These are phyloP conservation scores for Caerostris darwini DNA, from an alignment of 1,140 invertebrate genomes.

Conservation along the genomic window DNA sequence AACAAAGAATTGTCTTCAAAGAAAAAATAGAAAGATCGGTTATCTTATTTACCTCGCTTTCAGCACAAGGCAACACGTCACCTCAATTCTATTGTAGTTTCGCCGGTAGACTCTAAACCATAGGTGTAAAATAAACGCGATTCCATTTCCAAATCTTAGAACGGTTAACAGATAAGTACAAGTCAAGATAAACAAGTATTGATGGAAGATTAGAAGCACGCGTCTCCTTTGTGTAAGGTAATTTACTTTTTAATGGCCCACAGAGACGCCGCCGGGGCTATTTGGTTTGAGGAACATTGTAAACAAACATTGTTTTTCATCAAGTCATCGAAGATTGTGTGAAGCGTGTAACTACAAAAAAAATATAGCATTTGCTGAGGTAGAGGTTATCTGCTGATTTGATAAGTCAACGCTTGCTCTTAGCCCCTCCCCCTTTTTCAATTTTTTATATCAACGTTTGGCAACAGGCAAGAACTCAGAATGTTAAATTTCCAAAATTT, in stretches of 20 bases:
- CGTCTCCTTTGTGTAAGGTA: constrained; percentile 6
- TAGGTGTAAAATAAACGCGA: constrained; percentile 35
- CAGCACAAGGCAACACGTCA: constrained; percentile 27
- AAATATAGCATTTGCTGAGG: neutral
- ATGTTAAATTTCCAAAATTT: too few species aligned
- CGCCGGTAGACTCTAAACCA: constrained; percentile 54
- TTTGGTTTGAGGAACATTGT: neutral
- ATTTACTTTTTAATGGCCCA: neutral
- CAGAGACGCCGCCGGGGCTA: neutral
- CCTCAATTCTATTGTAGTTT: constrained; percentile 44
- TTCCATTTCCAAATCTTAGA: constrained; percentile 54
- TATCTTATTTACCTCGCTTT: constrained; percentile 61
- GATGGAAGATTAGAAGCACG: constrained; percentile 2
- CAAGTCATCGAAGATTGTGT: neutral
- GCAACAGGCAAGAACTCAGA: too few species aligned
- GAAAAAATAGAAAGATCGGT: constrained; percentile 51
- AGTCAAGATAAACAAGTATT: constrained; percentile 38
- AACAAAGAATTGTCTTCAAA: constrained; percentile 62
- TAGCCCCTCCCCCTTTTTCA: neutral
- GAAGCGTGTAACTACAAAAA: neutral
- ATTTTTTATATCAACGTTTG: too few species aligned
- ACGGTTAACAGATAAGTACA: constrained; percentile 51
- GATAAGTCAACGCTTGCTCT: neutral
- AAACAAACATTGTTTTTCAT: constrained; percentile 36
- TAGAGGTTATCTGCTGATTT: neutral